Percentiles rank a stretch among this genome's conserved stretches.
phyloP scores from a whole-genome alignment of 2,888 invertebrate species.

The Lasiommata megera region DNA sequence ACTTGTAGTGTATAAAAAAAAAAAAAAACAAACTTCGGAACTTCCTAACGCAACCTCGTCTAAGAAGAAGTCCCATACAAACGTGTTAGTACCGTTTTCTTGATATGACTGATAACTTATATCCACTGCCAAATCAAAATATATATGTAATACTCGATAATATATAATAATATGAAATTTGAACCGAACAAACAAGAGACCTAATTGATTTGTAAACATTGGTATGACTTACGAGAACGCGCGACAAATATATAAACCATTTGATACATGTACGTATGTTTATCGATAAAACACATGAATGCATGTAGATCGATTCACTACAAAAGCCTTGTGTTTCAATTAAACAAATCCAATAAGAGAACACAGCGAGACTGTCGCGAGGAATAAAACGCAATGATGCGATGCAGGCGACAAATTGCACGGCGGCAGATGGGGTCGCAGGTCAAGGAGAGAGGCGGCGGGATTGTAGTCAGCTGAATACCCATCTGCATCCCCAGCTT shows the following conservation, averaged over 20 bases:
- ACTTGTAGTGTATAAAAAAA: no score
- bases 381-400: constrained; percentile 35
- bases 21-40: no score
- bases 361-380: constrained; percentile 22
- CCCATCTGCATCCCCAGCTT: background rate
- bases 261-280: background rate
- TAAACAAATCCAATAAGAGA: constrained; percentile 20
- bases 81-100: no score
- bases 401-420: constrained; percentile 38
- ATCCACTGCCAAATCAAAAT: no score
- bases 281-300: background rate
- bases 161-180: no score
- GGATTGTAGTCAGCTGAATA: constrained; percentile 17
- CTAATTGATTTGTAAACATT: no score
- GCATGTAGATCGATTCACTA: background rate
- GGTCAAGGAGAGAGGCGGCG: constrained; percentile 61
- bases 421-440: constrained; percentile 35
- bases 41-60: no score
- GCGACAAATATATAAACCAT: background rate
- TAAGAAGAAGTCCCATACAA: no score
- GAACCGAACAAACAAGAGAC: no score
- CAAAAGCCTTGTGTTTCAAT: constrained; percentile 12
- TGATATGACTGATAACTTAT: no score
- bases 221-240: background rate
- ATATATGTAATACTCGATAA: no score